Evolutionary conservation across 2,888 invertebrate genomes (phyloP).

Genomic region (Conistra vaccinii): DNA sequence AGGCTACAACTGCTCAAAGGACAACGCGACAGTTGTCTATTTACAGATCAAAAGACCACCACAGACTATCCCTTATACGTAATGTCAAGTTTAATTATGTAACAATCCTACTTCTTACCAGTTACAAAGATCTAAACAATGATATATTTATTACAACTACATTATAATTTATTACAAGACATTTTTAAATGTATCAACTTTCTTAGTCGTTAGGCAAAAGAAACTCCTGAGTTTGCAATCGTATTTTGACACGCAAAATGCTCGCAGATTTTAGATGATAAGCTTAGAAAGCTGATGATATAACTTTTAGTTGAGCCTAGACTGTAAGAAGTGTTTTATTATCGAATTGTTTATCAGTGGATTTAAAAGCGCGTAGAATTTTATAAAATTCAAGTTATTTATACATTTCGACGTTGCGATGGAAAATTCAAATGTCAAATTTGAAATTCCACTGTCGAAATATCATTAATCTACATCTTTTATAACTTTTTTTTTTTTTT

Average conservation of each 20-base stretch:
- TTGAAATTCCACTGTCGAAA: too few relatives aligned
- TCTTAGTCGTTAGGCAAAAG: constrained; percentile 55
- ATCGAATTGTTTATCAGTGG: not conserved
- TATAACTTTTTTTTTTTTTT: too few relatives aligned
- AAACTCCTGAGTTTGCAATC: constrained; percentile 35
- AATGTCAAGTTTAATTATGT: not conserved
- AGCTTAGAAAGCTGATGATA: constrained; percentile 49
- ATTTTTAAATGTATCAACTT: constrained; percentile 49
- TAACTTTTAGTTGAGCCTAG: constrained; percentile 48
- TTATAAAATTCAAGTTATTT: not conserved
- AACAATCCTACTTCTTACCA: not conserved
- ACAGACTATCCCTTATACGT: not conserved
- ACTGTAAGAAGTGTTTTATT: not conserved
- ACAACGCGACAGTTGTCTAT: too few relatives aligned
- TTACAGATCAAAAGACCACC: not conserved
- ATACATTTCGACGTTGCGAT: too few relatives aligned
- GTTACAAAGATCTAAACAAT: constrained; percentile 28
- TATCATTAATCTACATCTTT: too few relatives aligned
- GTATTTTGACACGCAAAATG: constrained; percentile 57
- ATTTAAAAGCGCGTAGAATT: not conserved
- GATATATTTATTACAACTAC: constrained; percentile 11
- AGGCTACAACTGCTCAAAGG: too few relatives aligned
- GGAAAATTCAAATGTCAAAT: too few relatives aligned
- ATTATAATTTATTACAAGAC: constrained; percentile 29
- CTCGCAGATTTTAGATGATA: constrained; percentile 49